Base-by-base conservation (phyloP, 2,797 vertebrate genomes). In the Megaceryle alcyon region DNA sequence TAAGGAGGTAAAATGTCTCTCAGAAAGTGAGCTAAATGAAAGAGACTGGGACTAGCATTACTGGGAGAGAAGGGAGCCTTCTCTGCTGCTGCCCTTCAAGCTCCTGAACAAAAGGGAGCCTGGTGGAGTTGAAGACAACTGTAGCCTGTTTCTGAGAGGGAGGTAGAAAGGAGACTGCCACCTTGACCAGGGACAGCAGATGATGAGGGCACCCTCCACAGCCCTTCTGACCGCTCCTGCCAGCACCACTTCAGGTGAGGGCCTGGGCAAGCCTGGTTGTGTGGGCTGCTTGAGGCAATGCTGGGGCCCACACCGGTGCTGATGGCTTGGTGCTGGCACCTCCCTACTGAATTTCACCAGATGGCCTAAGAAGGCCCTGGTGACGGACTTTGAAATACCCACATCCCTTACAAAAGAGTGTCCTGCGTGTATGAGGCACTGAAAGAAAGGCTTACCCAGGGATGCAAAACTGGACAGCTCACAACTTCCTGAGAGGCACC, bases 201-300 rank as follows among this genome's bases (percentile, higher is more conserved):
- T 28, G 19, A 4, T 37, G 46, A 31, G 29, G 39, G n/a, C 12
- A 44, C 49, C 19, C 35, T 86, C 13, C 43, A 9, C 4, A 13
- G 33, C 63, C 57, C n/a, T 54, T 59, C 71, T 63, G 61, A 56
- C 44, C 0, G 1, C 57, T 81, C 33, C 70, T 54, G 22, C 53
- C 71, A 66, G 70, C 22, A 7, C 49, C 51, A 8, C 29, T 31
- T 43, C 51, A 10, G 81, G 16, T 10, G 28, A 69, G 23, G 33
- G 10, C 37, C 54, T 79, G 3, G 0, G 7, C 0, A 2, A 33
- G 33, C 71, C 29, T 0, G 0, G 25, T 80, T 2, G 0, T 2
- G 43, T 0, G 35, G 66, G 29, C 37, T 39, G n/a, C 70, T 51
- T 0, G 3, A 39, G 57, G 86, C 29, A 9, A 2, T 29, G 53